These are phyloP conservation scores for Tipula helvola DNA, from an alignment of 2,888 invertebrate genomes.

Conservation along the genomic window DNA sequence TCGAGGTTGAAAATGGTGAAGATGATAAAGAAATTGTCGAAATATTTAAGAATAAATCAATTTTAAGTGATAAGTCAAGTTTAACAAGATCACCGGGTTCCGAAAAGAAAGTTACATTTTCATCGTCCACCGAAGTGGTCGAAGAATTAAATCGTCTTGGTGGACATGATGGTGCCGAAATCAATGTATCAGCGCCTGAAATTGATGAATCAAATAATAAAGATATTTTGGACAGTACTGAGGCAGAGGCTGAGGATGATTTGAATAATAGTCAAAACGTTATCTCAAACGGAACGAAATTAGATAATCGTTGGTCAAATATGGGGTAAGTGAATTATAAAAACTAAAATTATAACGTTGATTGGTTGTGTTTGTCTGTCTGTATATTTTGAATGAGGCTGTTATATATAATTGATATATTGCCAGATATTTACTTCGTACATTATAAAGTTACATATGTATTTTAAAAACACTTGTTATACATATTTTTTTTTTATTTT, in stretches of 20 bases:
- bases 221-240: not conserved
- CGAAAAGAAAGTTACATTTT: conserved; percentile 41
- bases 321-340: conserved; percentile 34
- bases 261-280: not conserved
- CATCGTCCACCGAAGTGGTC: conserved; percentile 34
- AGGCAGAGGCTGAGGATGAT: not conserved
- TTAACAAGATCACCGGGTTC: conserved; percentile 31
- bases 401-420: not conserved
- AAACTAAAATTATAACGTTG: not conserved
- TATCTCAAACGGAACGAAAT: conserved; percentile 14
- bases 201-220: not conserved
- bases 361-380: not conserved
- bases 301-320: conserved; percentile 29
- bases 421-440: not conserved
- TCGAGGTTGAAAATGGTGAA: not conserved
- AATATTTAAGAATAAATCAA: conserved; percentile 5
- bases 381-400: not conserved
- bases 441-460: not conserved
- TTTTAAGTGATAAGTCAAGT: conserved; percentile 21
- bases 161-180: conserved; percentile 28
- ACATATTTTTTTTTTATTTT: not conserved
- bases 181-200: not conserved
- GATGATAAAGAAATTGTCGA: not conserved
- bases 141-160: conserved; percentile 28
- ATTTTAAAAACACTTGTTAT: not conserved